These are phyloP conservation scores for Gymnodraco acuticeps DNA, from an alignment of 2,797 vertebrate genomes.

Conservation along the genomic window DNA sequence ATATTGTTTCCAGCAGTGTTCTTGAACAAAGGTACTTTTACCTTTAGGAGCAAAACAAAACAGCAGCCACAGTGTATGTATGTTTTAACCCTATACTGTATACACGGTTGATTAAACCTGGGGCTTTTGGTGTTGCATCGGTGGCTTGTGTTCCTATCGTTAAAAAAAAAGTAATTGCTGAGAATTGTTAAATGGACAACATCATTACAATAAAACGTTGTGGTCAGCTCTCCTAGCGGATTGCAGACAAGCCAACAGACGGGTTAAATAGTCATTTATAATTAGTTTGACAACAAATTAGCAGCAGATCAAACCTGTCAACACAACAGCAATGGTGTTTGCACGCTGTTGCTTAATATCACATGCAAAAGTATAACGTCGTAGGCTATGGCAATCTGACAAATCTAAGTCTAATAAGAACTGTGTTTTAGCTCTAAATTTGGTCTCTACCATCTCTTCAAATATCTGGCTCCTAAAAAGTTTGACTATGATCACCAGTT, in stretches of 20 bases:
- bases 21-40: conserved; percentile 17
- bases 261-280: neutral
- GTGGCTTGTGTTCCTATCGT: neutral
- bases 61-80: neutral
- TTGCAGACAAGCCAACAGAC: neutral
- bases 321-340: neutral
- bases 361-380: too few relatives aligned
- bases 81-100: neutral
- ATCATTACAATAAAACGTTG: neutral
- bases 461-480: neutral
- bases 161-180: neutral
- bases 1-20: conserved; percentile 23
- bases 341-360: neutral
- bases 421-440: neutral
- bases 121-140: neutral
- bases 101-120: neutral
- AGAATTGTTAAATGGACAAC: neutral
- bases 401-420: too few relatives aligned
- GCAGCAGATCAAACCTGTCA: neutral
- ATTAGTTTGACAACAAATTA: neutral
- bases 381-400: too few relatives aligned
- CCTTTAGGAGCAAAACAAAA: neutral
- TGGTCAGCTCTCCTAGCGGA: neutral
- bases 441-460: neutral
- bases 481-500: neutral